Evolutionary conservation across 2,888 invertebrate species (phyloP), one percentile per base, ranked within the genome.

Genomic region (Cantharis rustica): DNA sequence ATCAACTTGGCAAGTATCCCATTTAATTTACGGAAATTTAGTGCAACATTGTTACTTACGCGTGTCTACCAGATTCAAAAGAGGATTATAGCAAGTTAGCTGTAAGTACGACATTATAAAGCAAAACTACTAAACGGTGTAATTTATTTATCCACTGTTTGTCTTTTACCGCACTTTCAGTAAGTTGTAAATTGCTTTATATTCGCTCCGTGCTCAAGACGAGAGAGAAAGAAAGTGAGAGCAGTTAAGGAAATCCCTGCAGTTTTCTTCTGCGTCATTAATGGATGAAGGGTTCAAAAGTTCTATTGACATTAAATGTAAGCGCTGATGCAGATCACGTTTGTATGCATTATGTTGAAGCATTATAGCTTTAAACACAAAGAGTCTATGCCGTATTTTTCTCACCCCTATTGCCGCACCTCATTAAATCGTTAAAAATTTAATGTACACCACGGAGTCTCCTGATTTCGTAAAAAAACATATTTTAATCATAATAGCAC

Each of bases 1-100:
- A 23, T 66, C 64, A 66, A 23, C 64, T 66, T 66, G 64, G 64
- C 64, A 66, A 66, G 64, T 66, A 66, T 66, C 64, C 64, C 13
- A 20, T n/a, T 17, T 20, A 23, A 20, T 66, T 66, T 66, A 17
- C 64, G 64, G 5, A n/a, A 20, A 20, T 66, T 23, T n/a, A 20
- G 23, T 23, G 17, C 23, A 66, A 66, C 64, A 23, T 66, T 66
- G 23, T 66, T 66, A 66, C 64, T 66, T 66, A 66, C 64, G 64
- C 64, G 64, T 66, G 64, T 66, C 64, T 66, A 66, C 64, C 23
- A 20, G 20, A 66, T 66, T 17, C 64, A 66, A 66, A 66, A 23
- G n/a, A 66, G 64, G 64, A 66, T 66, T 66, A 66, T 23, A 66
- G 20, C 23, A 66, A 66, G 20, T 66, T 47, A 47, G 47, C 47